Percentiles rank a stretch among this genome's conserved stretches.
phyloP scores from a whole-genome alignment of 2,888 invertebrate genomes.

The Drymonia ruficornis region DNA sequence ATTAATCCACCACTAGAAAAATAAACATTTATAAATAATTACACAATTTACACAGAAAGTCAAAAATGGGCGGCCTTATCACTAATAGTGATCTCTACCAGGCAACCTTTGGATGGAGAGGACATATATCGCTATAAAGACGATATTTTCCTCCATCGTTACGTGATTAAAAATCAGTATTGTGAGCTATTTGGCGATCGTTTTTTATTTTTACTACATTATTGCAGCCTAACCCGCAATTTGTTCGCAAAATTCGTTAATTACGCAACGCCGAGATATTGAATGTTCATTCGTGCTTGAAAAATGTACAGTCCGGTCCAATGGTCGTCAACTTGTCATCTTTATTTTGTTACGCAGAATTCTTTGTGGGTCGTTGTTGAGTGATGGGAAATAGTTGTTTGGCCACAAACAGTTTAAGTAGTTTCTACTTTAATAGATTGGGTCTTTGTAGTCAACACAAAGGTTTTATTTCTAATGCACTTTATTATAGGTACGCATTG shows the following conservation, averaged over 20 bases:
- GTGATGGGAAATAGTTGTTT: constrained; percentile 18
- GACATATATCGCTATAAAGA: not conserved
- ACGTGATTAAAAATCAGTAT: not conserved
- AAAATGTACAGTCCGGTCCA: constrained; percentile 35
- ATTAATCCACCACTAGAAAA: no score
- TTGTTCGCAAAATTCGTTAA: constrained; percentile 46
- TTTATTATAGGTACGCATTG: not conserved
- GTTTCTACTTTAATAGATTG: constrained; percentile 8
- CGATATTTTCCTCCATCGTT: not conserved
- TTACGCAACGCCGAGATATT: constrained; percentile 38
- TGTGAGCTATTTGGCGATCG: not conserved
- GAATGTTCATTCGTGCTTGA: constrained; percentile 45
- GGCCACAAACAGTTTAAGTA: constrained; percentile 15
- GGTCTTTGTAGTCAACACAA: constrained; percentile 16
- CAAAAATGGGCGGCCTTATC: no score
- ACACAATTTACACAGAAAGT: no score
- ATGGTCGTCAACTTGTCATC: constrained; percentile 34
- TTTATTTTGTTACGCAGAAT: constrained; percentile 29
- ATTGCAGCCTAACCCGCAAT: constrained; percentile 33
- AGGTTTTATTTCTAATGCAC: not conserved
- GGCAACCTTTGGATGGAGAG: no score
- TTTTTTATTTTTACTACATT: constrained; percentile 1
- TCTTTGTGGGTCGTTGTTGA: constrained; percentile 19
- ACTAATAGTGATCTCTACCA: no score
- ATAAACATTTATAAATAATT: no score